A percentile compares a stretch with the other conserved stretches of the same genome.
Evolutionary conservation across 2,797 vertebrate genomes (phyloP).

Genomic region (Anas flavirostris): DNA sequence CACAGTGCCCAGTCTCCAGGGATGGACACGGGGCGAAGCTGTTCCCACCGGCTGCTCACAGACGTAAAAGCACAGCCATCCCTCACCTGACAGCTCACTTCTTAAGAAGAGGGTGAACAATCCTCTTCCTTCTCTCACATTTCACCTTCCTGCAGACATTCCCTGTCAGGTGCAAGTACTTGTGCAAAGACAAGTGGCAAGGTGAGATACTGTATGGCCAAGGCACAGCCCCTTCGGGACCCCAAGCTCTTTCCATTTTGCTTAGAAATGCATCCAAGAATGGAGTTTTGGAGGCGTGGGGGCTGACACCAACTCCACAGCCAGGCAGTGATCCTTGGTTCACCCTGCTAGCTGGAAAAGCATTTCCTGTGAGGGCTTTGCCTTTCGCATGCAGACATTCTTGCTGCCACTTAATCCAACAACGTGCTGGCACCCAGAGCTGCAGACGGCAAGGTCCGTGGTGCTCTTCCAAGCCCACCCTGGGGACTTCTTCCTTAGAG

Average conservation of each 20-base stretch:
- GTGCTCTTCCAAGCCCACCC: not conserved
- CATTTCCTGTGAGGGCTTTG: rapidly evolving
- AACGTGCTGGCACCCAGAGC: rapidly evolving
- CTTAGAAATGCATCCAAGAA: not conserved
- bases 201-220: not conserved
- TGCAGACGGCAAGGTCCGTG: not conserved
- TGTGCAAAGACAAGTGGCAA: not conserved
- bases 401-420: not conserved
- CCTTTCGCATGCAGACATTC: not conserved
- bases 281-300: rapidly evolving
- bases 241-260: not conserved
- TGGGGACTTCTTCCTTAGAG: not conserved
- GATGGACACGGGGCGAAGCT: not conserved
- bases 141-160: not conserved
- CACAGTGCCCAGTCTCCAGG: rapidly evolving
- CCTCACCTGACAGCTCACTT: not conserved
- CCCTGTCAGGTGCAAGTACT: not conserved
- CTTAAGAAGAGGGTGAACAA: too few relatives aligned
- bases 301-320: not conserved
- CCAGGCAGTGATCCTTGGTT: not conserved
- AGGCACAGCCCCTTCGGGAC: not conserved
- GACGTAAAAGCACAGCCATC: not conserved
- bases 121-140: not conserved
- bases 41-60: not conserved
- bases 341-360: not conserved